Conservation (phyloP, 2,888 invertebrate genomes). For the Ichneumon xanthorius region DNA sequence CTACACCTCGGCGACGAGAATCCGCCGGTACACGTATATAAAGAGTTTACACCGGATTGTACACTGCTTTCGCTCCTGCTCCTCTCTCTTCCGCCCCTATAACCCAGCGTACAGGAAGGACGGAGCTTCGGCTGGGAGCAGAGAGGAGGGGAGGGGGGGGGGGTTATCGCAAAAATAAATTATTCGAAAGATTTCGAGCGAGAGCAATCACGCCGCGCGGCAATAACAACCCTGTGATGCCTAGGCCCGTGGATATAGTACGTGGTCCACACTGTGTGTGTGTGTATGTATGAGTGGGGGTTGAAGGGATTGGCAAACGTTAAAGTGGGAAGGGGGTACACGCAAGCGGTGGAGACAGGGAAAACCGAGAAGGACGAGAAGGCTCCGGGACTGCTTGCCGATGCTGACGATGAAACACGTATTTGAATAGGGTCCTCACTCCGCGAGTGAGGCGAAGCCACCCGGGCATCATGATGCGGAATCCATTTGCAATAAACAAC, state of each 20-base stretch:
- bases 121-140: too few relatives aligned
- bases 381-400: slow-evolving; percentile 52
- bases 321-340: slow-evolving; percentile 16
- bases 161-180: slow-evolving; percentile 78
- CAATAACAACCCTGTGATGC: slow-evolving; percentile 77
- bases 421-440: slow-evolving; percentile 77
- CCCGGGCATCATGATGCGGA: slow-evolving; percentile 82
- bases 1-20: slow-evolving; percentile 16
- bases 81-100: not conserved
- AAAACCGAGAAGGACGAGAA: slow-evolving; percentile 55
- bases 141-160: not conserved
- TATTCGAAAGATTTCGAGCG: slow-evolving; percentile 80
- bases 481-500: slow-evolving; percentile 85
- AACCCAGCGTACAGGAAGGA: not conserved
- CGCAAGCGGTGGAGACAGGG: slow-evolving; percentile 46
- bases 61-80: slow-evolving; percentile 32
- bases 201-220: slow-evolving; percentile 78
- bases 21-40: slow-evolving; percentile 31
- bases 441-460: slow-evolving; percentile 71
- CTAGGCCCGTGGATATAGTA: slow-evolving; percentile 61
- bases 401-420: slow-evolving; percentile 78
- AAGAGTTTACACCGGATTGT: slow-evolving; percentile 44
- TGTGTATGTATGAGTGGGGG: not conserved
- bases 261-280: slow-evolving; percentile 12
- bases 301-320: slow-evolving; percentile 24